Evolutionary conservation across 2,888 invertebrate genomes (phyloP).

Genomic region (Gasteruption jaculator): DNA sequence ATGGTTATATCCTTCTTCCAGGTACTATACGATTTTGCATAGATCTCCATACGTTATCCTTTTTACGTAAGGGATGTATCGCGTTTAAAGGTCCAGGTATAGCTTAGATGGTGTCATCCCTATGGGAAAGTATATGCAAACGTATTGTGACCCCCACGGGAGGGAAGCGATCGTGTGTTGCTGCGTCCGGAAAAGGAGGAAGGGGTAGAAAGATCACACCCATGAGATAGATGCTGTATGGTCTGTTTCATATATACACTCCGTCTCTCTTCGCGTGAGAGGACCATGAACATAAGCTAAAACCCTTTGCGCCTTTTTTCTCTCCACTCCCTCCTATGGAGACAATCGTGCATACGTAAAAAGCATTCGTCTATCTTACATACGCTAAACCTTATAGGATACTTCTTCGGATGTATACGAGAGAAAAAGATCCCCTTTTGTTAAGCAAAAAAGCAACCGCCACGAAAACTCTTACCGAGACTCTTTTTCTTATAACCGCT

Average conservation of each 20-base stretch:
- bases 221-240: conserved; percentile 44
- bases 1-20: conserved; percentile 40
- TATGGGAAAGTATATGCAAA: conserved; percentile 52
- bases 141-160: conserved; percentile 47
- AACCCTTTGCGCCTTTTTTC: conserved; percentile 17
- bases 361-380: conserved; percentile 34
- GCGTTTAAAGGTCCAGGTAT: conserved; percentile 50
- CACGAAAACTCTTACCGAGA: conserved; percentile 24
- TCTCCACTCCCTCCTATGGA: conserved; percentile 18
- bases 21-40: conserved; percentile 51
- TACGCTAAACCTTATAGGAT: no score
- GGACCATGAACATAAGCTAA: no score
- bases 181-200: conserved; percentile 18
- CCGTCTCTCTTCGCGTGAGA: conserved; percentile 13
- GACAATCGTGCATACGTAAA: conserved; percentile 45
- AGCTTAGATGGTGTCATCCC: conserved; percentile 49
- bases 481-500: conserved; percentile 25
- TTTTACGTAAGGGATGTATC: conserved; percentile 29
- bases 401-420: no score
- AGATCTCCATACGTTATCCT: conserved; percentile 50
- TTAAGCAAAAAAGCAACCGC: conserved; percentile 46
- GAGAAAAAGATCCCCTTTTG: conserved; percentile 32
- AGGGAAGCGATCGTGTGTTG: conserved; percentile 1
- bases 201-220: conserved; percentile 45
- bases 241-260: conserved; percentile 19